phyloP scores from a whole-genome alignment of 2,113 vertebrate genomes.

The Pteronura brasiliensis region DNA sequence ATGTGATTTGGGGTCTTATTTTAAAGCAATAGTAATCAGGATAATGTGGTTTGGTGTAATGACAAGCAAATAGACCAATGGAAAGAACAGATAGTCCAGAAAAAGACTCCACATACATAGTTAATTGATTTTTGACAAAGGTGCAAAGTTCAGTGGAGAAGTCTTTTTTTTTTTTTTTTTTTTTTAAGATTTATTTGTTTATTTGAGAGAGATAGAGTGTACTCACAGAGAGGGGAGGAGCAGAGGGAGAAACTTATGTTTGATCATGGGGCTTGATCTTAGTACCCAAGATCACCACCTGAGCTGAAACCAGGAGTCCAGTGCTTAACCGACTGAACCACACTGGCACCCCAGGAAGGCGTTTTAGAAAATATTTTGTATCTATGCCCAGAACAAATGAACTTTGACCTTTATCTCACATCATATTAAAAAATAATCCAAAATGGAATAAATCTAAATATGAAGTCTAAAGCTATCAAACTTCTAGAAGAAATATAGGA shows the following conservation, averaged over 20 bases:
- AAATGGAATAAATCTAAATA: background rate
- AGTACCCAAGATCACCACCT: background rate
- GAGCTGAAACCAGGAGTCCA: background rate
- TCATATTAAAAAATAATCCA: conserved; percentile 2
- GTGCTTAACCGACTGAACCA: background rate
- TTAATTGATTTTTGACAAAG: background rate
- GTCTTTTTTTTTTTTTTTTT: background rate
- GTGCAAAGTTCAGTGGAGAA: background rate
- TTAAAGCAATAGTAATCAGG: background rate
- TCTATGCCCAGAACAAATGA: background rate
- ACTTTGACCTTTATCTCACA: background rate
- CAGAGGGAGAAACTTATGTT: background rate
- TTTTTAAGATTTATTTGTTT: background rate
- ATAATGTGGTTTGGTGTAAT: background rate
- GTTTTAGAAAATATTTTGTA: background rate
- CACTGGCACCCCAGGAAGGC: background rate
- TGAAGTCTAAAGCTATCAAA: background rate
- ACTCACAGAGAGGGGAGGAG: background rate
- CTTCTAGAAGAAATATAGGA: background rate
- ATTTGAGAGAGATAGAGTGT: background rate
- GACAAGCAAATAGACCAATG: background rate
- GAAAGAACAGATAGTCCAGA: background rate
- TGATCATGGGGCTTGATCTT: background rate
- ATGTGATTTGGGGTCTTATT: background rate
- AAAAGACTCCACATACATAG: background rate